Percentiles rank a stretch among this genome's conserved stretches.
Evolutionary conservation across 1,140 invertebrate genomes (phyloP).

Genomic region (Zaprionus africanus): DNA sequence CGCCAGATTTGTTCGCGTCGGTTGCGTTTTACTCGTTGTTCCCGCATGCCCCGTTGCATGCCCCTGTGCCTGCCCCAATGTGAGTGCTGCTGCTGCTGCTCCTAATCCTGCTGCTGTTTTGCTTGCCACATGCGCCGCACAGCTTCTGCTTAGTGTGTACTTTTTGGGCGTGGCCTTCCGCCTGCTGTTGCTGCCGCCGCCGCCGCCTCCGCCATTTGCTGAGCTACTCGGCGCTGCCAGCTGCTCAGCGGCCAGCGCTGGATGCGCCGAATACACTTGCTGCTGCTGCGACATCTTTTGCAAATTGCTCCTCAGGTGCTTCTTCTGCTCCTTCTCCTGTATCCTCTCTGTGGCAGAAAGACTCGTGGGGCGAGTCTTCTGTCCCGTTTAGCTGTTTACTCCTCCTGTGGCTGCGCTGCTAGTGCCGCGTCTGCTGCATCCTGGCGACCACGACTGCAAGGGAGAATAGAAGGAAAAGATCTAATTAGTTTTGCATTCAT

Average conservation of each 20-base stretch:
- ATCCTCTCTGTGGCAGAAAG: not conserved
- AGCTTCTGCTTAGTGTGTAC: slow-evolving; percentile 62
- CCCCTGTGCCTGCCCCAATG: slow-evolving; percentile 2
- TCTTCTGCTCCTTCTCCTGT: not conserved
- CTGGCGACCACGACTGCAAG: slow-evolving; percentile 56
- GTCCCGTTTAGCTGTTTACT: slow-evolving; percentile 25
- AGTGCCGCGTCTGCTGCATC: slow-evolving; percentile 58
- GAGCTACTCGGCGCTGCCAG: slow-evolving; percentile 66
- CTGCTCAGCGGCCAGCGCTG: slow-evolving; percentile 77
- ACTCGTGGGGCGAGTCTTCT: not conserved
- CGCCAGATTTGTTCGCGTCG: slow-evolving; percentile 69
- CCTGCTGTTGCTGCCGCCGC: slow-evolving; percentile 45
- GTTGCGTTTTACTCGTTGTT: slow-evolving; percentile 55
- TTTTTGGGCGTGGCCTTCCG: slow-evolving; percentile 73
- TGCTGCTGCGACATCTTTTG: slow-evolving; percentile 54
- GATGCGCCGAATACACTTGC: slow-evolving; percentile 81
- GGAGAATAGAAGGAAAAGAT: slow-evolving; percentile 41
- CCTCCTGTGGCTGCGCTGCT: slow-evolving; percentile 32
- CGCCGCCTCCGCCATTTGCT: slow-evolving; percentile 9
- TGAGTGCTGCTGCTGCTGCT: not conserved
- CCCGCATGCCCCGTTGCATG: not conserved
- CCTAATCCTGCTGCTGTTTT: not conserved
- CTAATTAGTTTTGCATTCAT: slow-evolving; percentile 75
- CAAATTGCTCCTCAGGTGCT: slow-evolving; percentile 2
- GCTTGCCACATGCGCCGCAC: slow-evolving; percentile 47